Evolutionary conservation across 2,797 vertebrate species (phyloP).

Genomic region (Eulemur mongoz): DNA sequence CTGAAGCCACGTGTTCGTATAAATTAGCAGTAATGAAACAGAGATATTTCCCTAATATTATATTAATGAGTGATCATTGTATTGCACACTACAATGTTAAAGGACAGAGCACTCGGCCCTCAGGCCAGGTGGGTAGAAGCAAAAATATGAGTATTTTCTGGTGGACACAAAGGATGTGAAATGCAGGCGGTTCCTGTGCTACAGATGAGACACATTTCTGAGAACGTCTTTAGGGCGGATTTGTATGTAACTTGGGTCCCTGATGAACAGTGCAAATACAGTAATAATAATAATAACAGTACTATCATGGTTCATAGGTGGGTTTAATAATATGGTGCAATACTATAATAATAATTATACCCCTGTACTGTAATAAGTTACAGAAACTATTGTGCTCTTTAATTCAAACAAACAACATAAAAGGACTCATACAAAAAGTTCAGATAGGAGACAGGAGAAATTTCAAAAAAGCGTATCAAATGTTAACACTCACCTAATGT

Average conservation of each 20-base stretch:
- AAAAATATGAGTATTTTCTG: not conserved
- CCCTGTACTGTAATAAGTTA: not conserved
- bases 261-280: no score
- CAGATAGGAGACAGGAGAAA: not conserved
- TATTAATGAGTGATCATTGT: not conserved
- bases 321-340: no score
- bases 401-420: not conserved
- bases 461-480: not conserved
- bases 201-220: no score
- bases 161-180: not conserved
- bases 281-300: no score
- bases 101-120: not conserved
- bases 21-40: not conserved
- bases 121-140: not conserved
- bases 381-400: not conserved
- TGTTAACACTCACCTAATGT: no score
- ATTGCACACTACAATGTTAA: not conserved
- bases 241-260: no score
- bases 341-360: no score
- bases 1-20: not conserved
- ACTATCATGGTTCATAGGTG: no score
- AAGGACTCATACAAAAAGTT: not conserved
- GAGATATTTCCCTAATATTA: not conserved
- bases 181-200: not conserved
- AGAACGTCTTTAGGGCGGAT: no score